Percentiles rank a stretch among this genome's conserved stretches.
phyloP scores from a whole-genome alignment of 1,140 invertebrate genomes.

The Sycophila sp. region DNA sequence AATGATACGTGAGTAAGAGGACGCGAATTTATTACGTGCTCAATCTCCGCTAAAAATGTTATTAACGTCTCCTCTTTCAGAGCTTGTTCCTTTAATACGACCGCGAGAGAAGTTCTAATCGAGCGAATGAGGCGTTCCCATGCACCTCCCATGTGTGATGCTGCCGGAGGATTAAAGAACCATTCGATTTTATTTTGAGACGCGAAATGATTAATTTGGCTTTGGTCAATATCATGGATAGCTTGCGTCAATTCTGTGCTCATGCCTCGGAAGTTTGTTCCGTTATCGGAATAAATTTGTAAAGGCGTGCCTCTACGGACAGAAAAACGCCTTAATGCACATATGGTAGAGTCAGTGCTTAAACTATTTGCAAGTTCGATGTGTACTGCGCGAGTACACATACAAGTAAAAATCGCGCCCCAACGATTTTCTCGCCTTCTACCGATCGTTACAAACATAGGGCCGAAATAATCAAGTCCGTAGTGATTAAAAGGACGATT shows the following conservation, averaged over 20 bases:
- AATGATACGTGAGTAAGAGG: constrained; percentile 51
- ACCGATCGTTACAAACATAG: constrained; percentile 43
- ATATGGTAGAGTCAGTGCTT: constrained; percentile 43
- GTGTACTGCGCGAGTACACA: constrained; percentile 46
- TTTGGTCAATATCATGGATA: too few relatives aligned
- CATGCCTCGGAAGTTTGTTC: constrained; percentile 53
- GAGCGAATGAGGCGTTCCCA: constrained; percentile 11
- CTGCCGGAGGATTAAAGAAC: background rate
- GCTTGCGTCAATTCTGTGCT: too few relatives aligned
- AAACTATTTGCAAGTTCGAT: constrained; percentile 42
- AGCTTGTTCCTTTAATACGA: background rate
- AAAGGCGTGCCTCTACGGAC: constrained; percentile 34
- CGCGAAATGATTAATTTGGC: too few relatives aligned
- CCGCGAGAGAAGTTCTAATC: background rate
- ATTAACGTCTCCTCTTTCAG: background rate
- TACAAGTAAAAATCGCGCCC: constrained; percentile 50
- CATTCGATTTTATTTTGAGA: background rate
- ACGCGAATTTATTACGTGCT: constrained; percentile 29
- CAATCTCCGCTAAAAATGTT: constrained; percentile 7
- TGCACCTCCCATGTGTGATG: constrained; percentile 22
- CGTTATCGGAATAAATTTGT: constrained; percentile 45
- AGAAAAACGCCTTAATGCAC: constrained; percentile 44
- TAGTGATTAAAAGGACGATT: constrained; percentile 45
- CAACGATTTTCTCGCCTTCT: constrained; percentile 50
- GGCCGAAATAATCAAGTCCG: constrained; percentile 52